phyloP scores from a whole-genome alignment of 2,113 vertebrate genomes.

The Paedocypris sp. region DNA sequence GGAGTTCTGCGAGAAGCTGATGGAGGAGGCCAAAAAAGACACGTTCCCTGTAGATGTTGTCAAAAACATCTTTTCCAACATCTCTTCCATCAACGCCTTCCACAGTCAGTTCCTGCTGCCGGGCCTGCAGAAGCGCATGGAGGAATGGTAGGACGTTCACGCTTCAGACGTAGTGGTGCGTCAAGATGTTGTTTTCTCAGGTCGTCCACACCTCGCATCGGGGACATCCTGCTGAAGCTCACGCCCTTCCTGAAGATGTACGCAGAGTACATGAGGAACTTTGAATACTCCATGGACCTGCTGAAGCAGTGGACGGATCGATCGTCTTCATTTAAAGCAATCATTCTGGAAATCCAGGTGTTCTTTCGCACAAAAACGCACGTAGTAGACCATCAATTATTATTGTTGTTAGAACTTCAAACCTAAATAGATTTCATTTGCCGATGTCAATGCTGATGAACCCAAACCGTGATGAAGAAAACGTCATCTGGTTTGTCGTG shows the following conservation, averaged over 20 bases:
- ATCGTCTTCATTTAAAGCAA: slow-evolving; percentile 81
- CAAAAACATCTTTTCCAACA: slow-evolving; percentile 97
- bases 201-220: slow-evolving; percentile 75
- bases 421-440: too few relatives aligned
- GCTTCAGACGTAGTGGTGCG: not conserved
- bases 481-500: too few relatives aligned
- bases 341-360: slow-evolving; percentile 90
- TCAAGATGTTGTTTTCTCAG: slow-evolving; percentile 29
- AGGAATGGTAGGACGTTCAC: slow-evolving; percentile 77
- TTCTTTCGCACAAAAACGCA: not conserved
- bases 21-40: slow-evolving; percentile 85
- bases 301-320: slow-evolving; percentile 87
- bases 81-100: slow-evolving; percentile 84
- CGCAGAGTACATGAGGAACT: slow-evolving; percentile 90
- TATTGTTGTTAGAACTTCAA: too few relatives aligned
- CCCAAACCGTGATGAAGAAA: too few relatives aligned
- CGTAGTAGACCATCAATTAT: too few relatives aligned
- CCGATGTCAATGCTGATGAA: too few relatives aligned
- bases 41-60: slow-evolving; percentile 87
- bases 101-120: slow-evolving; percentile 93
- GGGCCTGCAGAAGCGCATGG: slow-evolving; percentile 91
- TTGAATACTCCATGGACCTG: slow-evolving; percentile 89
- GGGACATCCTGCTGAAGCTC: slow-evolving; percentile 90
- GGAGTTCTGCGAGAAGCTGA: slow-evolving; percentile 80
- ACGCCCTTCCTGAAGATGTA: slow-evolving; percentile 99